Conservation (phyloP, 2,888 invertebrate species). For the Dynastes tityus region DNA sequence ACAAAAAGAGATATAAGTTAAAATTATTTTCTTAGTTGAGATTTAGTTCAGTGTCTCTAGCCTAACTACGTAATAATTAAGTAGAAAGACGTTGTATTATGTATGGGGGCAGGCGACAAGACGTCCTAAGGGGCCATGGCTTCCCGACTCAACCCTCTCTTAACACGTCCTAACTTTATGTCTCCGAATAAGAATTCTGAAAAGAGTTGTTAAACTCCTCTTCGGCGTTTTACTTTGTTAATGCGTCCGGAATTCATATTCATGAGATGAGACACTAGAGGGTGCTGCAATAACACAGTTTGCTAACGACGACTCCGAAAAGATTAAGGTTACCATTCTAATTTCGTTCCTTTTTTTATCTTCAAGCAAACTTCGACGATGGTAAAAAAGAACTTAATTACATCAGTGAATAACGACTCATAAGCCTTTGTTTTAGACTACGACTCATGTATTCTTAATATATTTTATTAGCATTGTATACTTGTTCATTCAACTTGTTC, state of each 20-base stretch:
- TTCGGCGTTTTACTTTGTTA: slow-evolving; percentile 52
- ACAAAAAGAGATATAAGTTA: slow-evolving; percentile 54
- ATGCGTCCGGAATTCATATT: slow-evolving; percentile 51
- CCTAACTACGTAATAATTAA: slow-evolving; percentile 62
- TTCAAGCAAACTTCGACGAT: not conserved
- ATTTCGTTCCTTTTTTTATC: slow-evolving; percentile 31
- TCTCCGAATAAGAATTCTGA: slow-evolving; percentile 54
- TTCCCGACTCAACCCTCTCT: slow-evolving; percentile 53
- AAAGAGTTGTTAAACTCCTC: slow-evolving; percentile 53
- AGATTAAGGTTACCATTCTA: slow-evolving; percentile 44
- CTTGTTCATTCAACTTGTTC: not conserved
- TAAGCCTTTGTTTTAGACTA: slow-evolving; percentile 26
- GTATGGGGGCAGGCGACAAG: slow-evolving; percentile 63
- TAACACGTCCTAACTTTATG: slow-evolving; percentile 60
- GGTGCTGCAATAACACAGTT: slow-evolving; percentile 43
- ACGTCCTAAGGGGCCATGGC: slow-evolving; percentile 59
- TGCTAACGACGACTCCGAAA: slow-evolving; percentile 40
- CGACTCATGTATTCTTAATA: not conserved
- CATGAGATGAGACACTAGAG: slow-evolving; percentile 48
- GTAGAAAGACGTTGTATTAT: slow-evolving; percentile 61
- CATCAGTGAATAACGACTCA: slow-evolving; percentile 20
- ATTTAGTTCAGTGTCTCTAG: slow-evolving; percentile 62
- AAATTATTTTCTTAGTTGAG: slow-evolving; percentile 63
- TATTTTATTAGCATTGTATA: not conserved
- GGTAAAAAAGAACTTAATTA: slow-evolving; percentile 34